Evolutionary conservation across 2,113 vertebrate genomes (phyloP).

Genomic region (Balaeniceps rex): DNA sequence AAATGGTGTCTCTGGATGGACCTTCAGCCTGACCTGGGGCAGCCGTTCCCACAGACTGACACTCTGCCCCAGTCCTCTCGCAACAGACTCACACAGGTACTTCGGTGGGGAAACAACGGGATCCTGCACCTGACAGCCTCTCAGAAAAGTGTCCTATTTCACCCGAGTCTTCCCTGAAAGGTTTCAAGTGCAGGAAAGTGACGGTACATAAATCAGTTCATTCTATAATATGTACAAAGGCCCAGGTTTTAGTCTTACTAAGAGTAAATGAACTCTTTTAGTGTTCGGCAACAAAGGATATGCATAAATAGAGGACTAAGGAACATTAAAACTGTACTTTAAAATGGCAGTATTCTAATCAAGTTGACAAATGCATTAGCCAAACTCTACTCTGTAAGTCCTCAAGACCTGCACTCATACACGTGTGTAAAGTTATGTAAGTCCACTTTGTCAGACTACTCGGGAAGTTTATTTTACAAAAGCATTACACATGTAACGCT

Average conservation of each 20-base stretch:
- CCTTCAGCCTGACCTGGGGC: not conserved
- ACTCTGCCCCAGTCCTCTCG: too few species aligned
- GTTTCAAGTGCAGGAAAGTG: not conserved
- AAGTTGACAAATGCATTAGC: not conserved
- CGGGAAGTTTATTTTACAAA: not conserved
- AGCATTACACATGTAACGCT: not conserved
- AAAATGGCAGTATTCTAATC: too few species aligned
- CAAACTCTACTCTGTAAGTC: not conserved
- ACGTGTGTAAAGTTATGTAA: fast-evolving
- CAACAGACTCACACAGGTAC: not conserved
- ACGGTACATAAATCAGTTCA: fast-evolving
- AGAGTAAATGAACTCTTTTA: fast-evolving
- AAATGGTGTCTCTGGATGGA: not conserved
- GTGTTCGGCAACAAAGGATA: not conserved
- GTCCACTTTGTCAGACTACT: fast-evolving
- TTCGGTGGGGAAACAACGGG: fast-evolving
- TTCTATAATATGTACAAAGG: not conserved
- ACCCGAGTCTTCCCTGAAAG: not conserved
- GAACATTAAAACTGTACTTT: not conserved
- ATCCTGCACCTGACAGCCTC: not conserved
- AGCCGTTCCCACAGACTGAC: not conserved
- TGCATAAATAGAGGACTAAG: not conserved
- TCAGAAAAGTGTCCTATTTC: fast-evolving
- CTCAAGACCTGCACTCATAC: too few species aligned
- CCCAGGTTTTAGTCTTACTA: not conserved